Conservation (phyloP, 1,140 invertebrate genomes). For the Sinella curviseta region DNA sequence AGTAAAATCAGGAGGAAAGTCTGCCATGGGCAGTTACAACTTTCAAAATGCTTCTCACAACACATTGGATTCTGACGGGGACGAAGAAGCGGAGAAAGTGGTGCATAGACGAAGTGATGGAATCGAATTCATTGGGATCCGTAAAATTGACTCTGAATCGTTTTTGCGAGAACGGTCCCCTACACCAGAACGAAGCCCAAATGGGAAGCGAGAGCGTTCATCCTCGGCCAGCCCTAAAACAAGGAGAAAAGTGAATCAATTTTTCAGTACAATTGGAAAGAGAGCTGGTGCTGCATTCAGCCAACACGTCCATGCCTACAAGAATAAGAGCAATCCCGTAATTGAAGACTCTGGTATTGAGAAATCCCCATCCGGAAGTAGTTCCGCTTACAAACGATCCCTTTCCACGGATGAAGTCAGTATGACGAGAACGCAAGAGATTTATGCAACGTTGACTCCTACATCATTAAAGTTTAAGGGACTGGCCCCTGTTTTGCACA, state of each 20-base stretch:
- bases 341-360: background rate
- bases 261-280: constrained; percentile 50
- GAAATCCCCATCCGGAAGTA: background rate
- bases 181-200: constrained; percentile 18
- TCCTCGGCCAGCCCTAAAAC: constrained; percentile 47
- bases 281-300: constrained; percentile 48
- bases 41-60: constrained; percentile 35
- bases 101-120: constrained; percentile 35
- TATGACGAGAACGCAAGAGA: constrained; percentile 47
- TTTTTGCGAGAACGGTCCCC: constrained; percentile 38
- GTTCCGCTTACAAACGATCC: constrained; percentile 37
- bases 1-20: constrained; percentile 14
- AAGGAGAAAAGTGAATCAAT: constrained; percentile 48
- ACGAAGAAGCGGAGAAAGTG: constrained; percentile 32
- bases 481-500: constrained; percentile 43
- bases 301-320: background rate
- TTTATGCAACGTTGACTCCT: constrained; percentile 49
- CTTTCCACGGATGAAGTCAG: constrained; percentile 46
- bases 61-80: constrained; percentile 34
- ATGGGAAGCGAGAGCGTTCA: constrained; percentile 34
- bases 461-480: constrained; percentile 45
- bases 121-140: constrained; percentile 49
- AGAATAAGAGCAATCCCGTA: background rate
- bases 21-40: constrained; percentile 42
- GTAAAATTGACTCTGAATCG: constrained; percentile 48